Base-by-base conservation (phyloP, 2,888 invertebrate species). In the Scrobipalpa atriplicella region DNA sequence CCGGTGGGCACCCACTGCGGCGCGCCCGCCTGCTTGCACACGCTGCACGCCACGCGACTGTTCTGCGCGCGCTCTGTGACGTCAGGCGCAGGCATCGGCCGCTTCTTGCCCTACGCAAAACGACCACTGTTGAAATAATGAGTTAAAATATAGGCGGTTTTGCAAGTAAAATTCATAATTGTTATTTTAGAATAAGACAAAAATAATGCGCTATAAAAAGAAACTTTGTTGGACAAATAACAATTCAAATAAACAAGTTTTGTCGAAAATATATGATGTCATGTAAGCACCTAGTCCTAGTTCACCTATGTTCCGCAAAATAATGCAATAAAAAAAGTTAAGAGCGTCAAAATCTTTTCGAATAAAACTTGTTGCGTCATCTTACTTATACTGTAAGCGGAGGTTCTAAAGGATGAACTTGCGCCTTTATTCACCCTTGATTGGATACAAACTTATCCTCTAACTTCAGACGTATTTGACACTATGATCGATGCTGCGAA, bases 71-170 rank as follows among this genome's bases (percentile, higher is more conserved):
- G 88, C 69, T 90, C 90, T 51, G 94, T 94, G 72, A 94, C 94
- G 78, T 94, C 94, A 38, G 94, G 94, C 52, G 94, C 94, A 38
- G 94, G 94, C 10, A 93, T 81, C 38, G 39, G 18, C 51, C 87
- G 84, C 73, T 92, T 92, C 74, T 93, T 93, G 68, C 89, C 89
- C 93, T 92, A n/a, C n/a, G 18, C 54, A 54, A 19, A 9, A 21
- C 6, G 11, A 29, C 29, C 5, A 29, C 5, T 29, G 5, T 29
- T 54, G 0, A 19, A 54, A 11, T 51, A 16, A n/a, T 9, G 51
- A 3, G 7, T 3, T 10, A 10, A 39, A 10, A 39, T 38, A 7
- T 38, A 10, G 8, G 8, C 8, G 39, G 39, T 11, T 39, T 39
- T 39, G 11, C 8, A 39, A 29, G 29, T 43, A 43, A 43, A 43